Base-by-base conservation (phyloP, 2,113 vertebrate genomes). In the Equus przewalskii region DNA sequence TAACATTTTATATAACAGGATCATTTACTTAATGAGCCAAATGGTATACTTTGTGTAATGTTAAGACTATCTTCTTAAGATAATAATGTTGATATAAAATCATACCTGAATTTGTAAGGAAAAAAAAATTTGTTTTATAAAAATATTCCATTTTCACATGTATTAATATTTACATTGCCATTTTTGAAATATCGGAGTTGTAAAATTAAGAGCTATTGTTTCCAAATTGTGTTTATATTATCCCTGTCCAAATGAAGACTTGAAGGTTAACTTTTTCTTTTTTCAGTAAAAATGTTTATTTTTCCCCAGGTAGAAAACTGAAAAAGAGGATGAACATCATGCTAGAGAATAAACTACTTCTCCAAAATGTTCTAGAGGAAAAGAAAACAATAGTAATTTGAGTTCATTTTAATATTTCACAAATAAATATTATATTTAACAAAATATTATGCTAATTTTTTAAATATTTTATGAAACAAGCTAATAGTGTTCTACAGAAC, bases 381-480 rank as follows among this genome's bases (percentile, higher is more conserved):
- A 86, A 72, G 64, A 60, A 58, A 89, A 46, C 12, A 1, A 78
- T 58, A 10, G 19, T 51, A 62, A 76, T 46, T 62, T 67, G 7
- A 62, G 3, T 6, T 54, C 44, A 76, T 69, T 93, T 92, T 92
- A 30, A 36, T 54, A 54, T 36, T 44, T 80, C 30, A 64, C 33
- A 80, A 9, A 30, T 19, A 83, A 82, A 56, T 54, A 44, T 58
- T 76, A 54, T 60, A 44, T 67, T 67, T 82, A 80, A 76, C 22
- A 96, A 81, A 75, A 79, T 62, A 91, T 18, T 46, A 62, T 72
- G 33, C 5, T 22, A 81, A 69, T 6, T 56, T 7, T 65, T 83
- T 70, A 97, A 73, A 72, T 76, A 49, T 73, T 91, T 26, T n/a
- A 72, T 64, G 54, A 91, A 81, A 54, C 72, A 79, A 95, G 3